A percentile compares a stretch with the other conserved stretches of the same genome.
Conservation (phyloP, 2,797 vertebrate species). For the Hyperoplus lanceolatus region DNA sequence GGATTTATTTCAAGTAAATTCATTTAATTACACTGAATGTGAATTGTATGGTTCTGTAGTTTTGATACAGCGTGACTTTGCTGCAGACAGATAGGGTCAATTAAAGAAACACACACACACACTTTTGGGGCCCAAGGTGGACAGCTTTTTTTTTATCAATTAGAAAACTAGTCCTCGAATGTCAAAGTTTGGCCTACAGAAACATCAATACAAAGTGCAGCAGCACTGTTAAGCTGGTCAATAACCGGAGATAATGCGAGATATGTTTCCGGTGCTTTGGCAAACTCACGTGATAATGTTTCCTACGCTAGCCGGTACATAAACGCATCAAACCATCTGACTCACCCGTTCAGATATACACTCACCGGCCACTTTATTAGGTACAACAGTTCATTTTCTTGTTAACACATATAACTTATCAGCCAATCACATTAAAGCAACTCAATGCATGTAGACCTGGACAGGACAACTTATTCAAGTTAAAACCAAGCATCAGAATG, state of each 20-base stretch:
- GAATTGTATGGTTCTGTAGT: no score
- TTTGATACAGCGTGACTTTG: background rate
- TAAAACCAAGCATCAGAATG: no score
- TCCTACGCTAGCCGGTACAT: constrained; percentile 37
- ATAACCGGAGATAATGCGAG: background rate
- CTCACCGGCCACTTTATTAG: no score
- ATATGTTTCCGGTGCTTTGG: constrained; percentile 62
- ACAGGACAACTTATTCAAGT: no score
- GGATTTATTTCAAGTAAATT: no score
- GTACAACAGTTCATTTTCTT: no score
- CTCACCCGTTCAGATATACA: background rate
- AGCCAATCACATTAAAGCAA: no score
- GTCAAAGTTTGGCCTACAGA: background rate
- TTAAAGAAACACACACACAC: background rate
- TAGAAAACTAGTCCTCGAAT: background rate
- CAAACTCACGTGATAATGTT: constrained; percentile 78
- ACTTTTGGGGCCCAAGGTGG: background rate
- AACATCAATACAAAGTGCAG: background rate
- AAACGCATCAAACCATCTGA: constrained; percentile 24
- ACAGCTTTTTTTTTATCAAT: background rate
- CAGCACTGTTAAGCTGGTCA: background rate
- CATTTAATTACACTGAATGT: no score
- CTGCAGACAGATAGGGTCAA: background rate
- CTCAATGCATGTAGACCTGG: no score
- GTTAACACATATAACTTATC: no score